Conservation (phyloP, 92 coral and sea anemone genomes). For the Zoanthus gigantus region DNA sequence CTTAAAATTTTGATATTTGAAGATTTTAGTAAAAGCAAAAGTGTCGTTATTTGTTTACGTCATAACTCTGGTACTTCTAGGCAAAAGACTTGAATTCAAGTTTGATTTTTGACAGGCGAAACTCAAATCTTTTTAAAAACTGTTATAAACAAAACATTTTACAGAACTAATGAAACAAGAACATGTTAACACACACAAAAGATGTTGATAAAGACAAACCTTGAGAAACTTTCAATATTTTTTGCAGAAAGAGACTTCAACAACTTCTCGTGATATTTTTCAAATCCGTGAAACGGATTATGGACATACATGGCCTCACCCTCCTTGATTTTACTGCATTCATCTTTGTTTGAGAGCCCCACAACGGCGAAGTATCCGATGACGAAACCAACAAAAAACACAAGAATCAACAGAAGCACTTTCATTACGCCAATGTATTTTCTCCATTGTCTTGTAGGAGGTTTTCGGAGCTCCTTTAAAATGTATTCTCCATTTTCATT, state of each 20-base stretch:
- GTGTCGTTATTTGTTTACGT: background rate
- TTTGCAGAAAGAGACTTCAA: constrained; percentile 62
- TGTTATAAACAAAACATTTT: background rate
- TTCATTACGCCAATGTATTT: constrained; percentile 50
- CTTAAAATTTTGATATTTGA: background rate
- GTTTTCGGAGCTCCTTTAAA: constrained; percentile 16
- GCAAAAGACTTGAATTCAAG: background rate
- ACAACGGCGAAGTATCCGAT: constrained; percentile 71
- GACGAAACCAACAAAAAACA: constrained; percentile 71
- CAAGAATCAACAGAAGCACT: constrained; percentile 52
- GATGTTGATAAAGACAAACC: constrained; percentile 45
- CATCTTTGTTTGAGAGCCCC: constrained; percentile 12
- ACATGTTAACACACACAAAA: background rate
- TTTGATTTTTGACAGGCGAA: background rate
- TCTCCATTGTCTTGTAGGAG: constrained; percentile 25
- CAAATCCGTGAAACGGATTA: constrained; percentile 4
- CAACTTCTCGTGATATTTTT: constrained; percentile 47
- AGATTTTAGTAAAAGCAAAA: background rate
- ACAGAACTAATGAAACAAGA: background rate
- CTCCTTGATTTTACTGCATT: background rate
- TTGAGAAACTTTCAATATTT: constrained; percentile 69
- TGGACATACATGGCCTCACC: no score
- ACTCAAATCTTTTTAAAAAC: background rate
- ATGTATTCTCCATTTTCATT: background rate
- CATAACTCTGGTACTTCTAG: background rate